Evolutionary conservation across 2,113 vertebrate genomes (phyloP).

Genomic region (Pluvianellus socialis): DNA sequence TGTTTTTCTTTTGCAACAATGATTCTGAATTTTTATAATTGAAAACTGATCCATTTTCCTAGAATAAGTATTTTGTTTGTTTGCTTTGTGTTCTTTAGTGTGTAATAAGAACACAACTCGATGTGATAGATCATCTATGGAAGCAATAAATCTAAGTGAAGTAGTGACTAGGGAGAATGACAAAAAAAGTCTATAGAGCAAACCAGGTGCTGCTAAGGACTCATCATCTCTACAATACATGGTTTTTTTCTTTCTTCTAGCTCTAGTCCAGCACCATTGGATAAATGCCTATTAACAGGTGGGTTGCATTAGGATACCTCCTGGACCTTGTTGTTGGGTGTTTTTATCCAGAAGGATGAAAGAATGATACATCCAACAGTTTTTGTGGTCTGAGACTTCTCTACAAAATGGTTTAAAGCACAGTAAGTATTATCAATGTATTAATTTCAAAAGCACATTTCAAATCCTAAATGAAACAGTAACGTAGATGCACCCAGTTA

Average conservation of each 20-base stretch:
- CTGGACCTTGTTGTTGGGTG: not conserved
- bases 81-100: not conserved
- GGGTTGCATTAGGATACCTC: not conserved
- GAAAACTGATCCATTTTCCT: rapidly evolving
- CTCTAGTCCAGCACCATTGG: not conserved
- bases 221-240: rapidly evolving
- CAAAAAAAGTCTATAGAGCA: not conserved
- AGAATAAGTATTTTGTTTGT: not conserved
- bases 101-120: not conserved
- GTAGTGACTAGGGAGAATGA: not conserved
- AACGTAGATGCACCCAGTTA: too few species aligned
- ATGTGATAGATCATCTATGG: not conserved
- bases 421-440: not conserved
- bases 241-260: not conserved
- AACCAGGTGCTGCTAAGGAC: not conserved
- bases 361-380: not conserved
- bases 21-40: not conserved
- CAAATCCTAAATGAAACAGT: not conserved
- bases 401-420: not conserved
- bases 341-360: not conserved
- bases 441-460: not conserved
- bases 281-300: not conserved
- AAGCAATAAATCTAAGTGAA: not conserved
- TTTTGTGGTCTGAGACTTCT: not conserved
- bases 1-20: not conserved